Base-by-base conservation (phyloP, 2,888 invertebrate species). In the Caenorhabditis sinica region DNA sequence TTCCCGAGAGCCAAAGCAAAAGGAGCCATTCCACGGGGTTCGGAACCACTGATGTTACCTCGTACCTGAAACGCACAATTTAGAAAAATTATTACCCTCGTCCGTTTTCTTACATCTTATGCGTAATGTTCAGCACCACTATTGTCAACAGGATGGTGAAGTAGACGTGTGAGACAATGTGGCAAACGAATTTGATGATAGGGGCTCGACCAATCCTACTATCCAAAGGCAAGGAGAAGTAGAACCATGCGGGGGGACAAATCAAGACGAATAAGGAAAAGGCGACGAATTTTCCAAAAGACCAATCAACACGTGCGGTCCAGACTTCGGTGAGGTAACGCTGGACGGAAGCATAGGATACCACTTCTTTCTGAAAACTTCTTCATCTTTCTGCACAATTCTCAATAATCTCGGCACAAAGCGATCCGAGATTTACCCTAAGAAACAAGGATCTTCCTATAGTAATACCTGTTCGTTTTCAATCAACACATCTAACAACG, bases 111-210 rank as follows among this genome's bases (percentile, higher is more conserved):
- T 43, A 90, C 86, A 92, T 92, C 73, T 91, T 91, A 80, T 92
- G 90, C 1, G 90, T 90, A 20, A 92, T 89, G 81, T 92, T 92
- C 28, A 92, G 81, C 8, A 92, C 92, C 13, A 91, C 92, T 17
- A 92, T 82, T 90, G 96, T 95, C 90, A 98, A 95, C 92, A 98
- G 95, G 88, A 96, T 94, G 96, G 98, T 97, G 90, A 99, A 95
- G 94, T 98, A 98, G 92, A 99, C 96, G 94, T 99, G 99, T 9
- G 98, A 98, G 30, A 98, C 98, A 91, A 99, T 95, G 94, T 99
- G 98, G 60, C 98, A 97, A 96, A 98, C 98, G 94, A 99, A 99
- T 94, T 99, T 99, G 93, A 99, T 97, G 93, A 99, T 98, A 81
- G 99, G 99, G 92, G 98, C 97, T 95, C 97, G 97, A 95, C 97